Percentiles rank a stretch among this genome's conserved stretches.
Evolutionary conservation across 2,797 vertebrate genomes (phyloP).

Genomic region (Neosilurus hyrtlii): DNA sequence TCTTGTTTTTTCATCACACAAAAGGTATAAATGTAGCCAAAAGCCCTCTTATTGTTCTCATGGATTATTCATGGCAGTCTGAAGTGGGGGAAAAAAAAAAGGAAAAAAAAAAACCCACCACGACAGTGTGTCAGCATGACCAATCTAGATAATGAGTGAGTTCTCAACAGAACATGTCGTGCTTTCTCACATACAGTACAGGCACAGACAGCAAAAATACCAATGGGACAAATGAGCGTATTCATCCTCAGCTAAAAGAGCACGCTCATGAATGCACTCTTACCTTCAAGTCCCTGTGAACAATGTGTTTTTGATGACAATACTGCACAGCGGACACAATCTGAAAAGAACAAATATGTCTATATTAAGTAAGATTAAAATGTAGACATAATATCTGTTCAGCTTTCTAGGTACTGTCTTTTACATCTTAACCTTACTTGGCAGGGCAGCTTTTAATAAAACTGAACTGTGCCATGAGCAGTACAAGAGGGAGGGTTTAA

Average conservation of each 20-base stretch:
- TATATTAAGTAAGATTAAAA: neutral
- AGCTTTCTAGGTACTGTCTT: neutral
- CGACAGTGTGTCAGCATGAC: constrained; percentile 6
- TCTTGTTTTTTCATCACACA: neutral
- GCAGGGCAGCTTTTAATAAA: neutral
- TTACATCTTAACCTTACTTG: neutral
- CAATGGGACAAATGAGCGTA: neutral
- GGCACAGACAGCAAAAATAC: neutral
- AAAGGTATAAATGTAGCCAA: neutral
- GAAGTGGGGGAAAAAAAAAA: constrained; percentile 13
- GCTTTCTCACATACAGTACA: constrained; percentile 7
- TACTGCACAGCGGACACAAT: constrained; percentile 70
- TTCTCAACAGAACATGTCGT: constrained; percentile 6
- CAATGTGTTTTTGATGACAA: constrained; percentile 93
- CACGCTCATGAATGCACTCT: constrained; percentile 9
- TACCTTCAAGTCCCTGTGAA: constrained; percentile 93
- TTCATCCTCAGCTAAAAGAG: neutral
- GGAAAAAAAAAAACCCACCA: neutral
- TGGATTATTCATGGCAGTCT: constrained; percentile 62
- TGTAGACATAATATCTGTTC: neutral
- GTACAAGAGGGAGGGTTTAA: neutral
- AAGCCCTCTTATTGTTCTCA: constrained; percentile 37
- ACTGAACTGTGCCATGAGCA: neutral
- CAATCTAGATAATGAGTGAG: constrained; percentile 22
- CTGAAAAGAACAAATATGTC: constrained; percentile 10